These are phyloP conservation scores for Peromyscus melanophrys DNA, from an alignment of 2,797 vertebrate genomes.

Conservation along the genomic window DNA sequence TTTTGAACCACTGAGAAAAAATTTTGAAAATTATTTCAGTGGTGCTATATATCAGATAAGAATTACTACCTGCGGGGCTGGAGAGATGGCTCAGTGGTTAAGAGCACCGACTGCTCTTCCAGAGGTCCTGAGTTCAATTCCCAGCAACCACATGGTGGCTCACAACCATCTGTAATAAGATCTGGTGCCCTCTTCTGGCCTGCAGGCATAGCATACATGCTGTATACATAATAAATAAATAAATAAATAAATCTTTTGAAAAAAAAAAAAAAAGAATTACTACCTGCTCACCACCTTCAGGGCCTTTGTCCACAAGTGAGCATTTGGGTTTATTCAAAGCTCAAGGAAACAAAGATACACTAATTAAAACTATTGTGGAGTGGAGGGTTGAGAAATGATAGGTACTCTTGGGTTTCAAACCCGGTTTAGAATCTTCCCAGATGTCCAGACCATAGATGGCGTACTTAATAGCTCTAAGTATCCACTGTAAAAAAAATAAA, in stretches of 20 bases:
- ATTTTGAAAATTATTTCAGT: slow-evolving; percentile 6
- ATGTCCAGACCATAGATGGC: background rate
- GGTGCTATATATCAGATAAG: background rate
- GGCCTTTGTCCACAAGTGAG: background rate
- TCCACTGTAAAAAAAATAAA: background rate
- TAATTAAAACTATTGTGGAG: background rate
- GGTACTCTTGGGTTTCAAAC: background rate
- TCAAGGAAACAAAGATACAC: background rate
- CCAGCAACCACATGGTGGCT: too few species aligned
- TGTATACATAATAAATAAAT: too few species aligned
- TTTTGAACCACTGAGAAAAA: background rate
- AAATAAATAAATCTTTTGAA: too few species aligned
- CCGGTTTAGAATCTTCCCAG: background rate
- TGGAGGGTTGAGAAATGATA: background rate
- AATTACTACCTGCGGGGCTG: background rate
- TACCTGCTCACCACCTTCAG: background rate
- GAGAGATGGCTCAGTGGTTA: too few species aligned
- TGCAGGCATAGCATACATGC: too few species aligned
- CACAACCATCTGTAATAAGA: too few species aligned
- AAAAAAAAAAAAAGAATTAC: too few species aligned
- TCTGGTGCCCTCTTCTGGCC: too few species aligned
- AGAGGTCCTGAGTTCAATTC: too few species aligned
- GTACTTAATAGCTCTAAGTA: background rate
- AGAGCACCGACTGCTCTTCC: too few species aligned
- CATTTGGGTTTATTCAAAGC: background rate